Conservation (phyloP, 2,888 invertebrate species). For the Ormyrus rosae region DNA sequence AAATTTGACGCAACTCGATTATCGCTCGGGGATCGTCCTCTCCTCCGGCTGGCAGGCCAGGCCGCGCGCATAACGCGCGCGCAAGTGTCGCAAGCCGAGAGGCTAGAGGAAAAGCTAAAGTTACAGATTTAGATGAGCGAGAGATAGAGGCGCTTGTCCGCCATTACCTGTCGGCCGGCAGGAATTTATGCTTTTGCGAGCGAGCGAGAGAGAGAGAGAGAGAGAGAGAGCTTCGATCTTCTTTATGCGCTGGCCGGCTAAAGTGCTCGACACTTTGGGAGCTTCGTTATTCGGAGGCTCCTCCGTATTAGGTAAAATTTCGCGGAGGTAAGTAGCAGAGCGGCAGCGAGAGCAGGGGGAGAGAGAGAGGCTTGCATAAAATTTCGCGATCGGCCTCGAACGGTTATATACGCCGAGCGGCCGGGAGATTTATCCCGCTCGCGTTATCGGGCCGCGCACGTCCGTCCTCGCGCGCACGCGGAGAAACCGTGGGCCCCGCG, state of each 20-base stretch:
- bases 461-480: slow-evolving; percentile 5
- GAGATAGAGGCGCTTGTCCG: slow-evolving; percentile 49
- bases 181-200: slow-evolving; percentile 52
- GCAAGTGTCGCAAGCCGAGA: slow-evolving; percentile 19
- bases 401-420: background rate
- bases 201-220: background rate
- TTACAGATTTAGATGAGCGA: slow-evolving; percentile 52
- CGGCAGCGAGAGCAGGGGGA: background rate
- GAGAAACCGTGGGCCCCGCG: slow-evolving; percentile 24
- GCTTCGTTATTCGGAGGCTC: background rate
- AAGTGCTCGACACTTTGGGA: too few relatives aligned
- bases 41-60: background rate
- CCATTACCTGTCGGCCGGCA: slow-evolving; percentile 43
- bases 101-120: slow-evolving; percentile 37
- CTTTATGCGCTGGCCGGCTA: background rate
- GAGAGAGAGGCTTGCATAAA: slow-evolving; percentile 15
- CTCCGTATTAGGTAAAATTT: slow-evolving; percentile 19
- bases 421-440: slow-evolving; percentile 36
- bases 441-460: slow-evolving; percentile 37
- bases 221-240: background rate
- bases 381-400: slow-evolving; percentile 42
- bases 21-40: slow-evolving; percentile 4
- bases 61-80: background rate
- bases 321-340: slow-evolving; percentile 4
- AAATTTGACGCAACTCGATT: slow-evolving; percentile 11